Base-by-base conservation (phyloP, 2,797 vertebrate species). In the Myripristis murdjan region DNA sequence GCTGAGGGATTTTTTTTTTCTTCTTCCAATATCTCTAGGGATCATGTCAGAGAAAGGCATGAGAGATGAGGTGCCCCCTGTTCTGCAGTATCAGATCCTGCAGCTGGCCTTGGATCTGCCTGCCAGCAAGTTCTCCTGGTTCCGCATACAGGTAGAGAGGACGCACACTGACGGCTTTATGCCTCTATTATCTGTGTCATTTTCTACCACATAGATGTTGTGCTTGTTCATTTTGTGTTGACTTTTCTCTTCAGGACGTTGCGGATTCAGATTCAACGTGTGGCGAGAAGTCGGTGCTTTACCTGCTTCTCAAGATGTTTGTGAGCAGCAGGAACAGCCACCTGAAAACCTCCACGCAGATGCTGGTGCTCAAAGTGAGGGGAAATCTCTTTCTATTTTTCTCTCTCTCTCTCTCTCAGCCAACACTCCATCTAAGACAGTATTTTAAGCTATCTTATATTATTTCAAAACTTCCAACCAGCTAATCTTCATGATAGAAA, bases 241-340 rank as follows among this genome's bases (percentile, higher is more conserved):
- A 59, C 2, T n/a, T 60, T 0, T 6, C 57, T 75, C 0, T 59
- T 43, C 61, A 99, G 98, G 96, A 97, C 65, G 51, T 90, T 33
- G 81, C 88, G 5, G 93, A 94, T 49, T 39, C 87, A n/a, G 95
- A 95, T 12, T 89, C 93, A 0, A 39, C 81, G 0, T 83, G 91
- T 70, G 94, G 91, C 26, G 96, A 98, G 75, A 96, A 94, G 80
- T 97, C 98, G 0, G 96, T 99, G 0, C 96, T 99, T 79, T 97
- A 96, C 83, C 90, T 98, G 65, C 88, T 99, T 55, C 95, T 99
- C 87, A 97, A 97, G 93, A 99, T 99, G 97, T 97, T 98, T 87
- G 94, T 95, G 58, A 95, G 93, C 75, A 95, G 95, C 89, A 91
- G 81, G 69, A 94, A 89, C 53, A 76, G 78, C 64, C 95, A 96